A percentile compares a stretch with the other conserved stretches of the same genome.
These are phyloP conservation scores for Chrysopilus asiliformis DNA, from an alignment of 2,888 invertebrate genomes.

Conservation along the genomic window DNA sequence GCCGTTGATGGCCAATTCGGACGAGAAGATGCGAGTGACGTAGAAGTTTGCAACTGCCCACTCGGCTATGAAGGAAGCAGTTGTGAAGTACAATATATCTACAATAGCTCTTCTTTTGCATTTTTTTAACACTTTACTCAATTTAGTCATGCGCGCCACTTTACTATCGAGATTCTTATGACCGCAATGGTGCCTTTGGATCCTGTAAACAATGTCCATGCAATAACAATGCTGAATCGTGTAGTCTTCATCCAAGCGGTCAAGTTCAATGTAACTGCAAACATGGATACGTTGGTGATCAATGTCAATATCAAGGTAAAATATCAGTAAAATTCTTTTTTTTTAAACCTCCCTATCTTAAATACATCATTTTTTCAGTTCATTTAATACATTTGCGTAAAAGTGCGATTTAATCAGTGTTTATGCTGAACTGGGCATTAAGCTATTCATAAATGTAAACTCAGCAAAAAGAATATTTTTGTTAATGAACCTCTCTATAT, in stretches of 20 bases:
- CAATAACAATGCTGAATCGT: constrained; percentile 54
- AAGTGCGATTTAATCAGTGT: too few relatives aligned
- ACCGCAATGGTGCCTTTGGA: constrained; percentile 14
- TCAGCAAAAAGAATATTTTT: too few relatives aligned
- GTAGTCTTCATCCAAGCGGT: constrained; percentile 41
- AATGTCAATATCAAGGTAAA: constrained; percentile 46
- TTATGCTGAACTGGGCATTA: too few relatives aligned
- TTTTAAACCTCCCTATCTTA: too few relatives aligned
- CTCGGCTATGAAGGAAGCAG: constrained; percentile 68
- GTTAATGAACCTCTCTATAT: too few relatives aligned
- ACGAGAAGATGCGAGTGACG: constrained; percentile 51
- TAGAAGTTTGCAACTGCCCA: constrained; percentile 81
- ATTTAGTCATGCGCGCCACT: constrained; percentile 45
- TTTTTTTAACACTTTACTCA: constrained; percentile 13
- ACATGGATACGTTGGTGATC: constrained; percentile 52
- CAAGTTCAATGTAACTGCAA: constrained; percentile 57
- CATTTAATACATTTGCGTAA: too few relatives aligned
- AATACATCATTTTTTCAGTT: neutral
- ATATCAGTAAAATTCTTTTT: too few relatives aligned
- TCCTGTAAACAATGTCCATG: constrained; percentile 58
- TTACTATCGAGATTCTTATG: constrained; percentile 49
- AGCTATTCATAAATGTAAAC: too few relatives aligned
- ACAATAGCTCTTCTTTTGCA: constrained; percentile 1
- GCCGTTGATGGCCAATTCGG: constrained; percentile 48
- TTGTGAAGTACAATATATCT: constrained; percentile 48